Conservation (phyloP, 37 sponge, comb jelly and placozoan species). For the Chondrosia reniformis region DNA sequence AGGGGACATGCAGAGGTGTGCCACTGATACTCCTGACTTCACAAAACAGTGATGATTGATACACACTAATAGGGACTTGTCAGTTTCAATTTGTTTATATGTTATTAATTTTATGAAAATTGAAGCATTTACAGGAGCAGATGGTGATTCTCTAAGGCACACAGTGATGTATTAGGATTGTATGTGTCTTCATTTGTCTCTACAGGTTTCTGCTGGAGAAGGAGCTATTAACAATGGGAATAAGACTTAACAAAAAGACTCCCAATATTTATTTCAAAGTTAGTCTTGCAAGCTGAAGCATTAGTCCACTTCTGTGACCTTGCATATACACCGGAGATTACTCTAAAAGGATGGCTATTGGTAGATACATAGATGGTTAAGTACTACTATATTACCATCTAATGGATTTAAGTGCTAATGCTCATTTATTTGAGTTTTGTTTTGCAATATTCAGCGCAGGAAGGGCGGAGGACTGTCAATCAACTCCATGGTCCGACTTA, state of each 20-base stretch:
- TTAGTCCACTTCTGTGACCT: too few relatives aligned
- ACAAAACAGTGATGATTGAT: too few relatives aligned
- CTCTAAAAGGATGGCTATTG: background rate
- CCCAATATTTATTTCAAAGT: slow-evolving; percentile 99
- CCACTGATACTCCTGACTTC: too few relatives aligned
- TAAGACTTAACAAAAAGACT: slow-evolving; percentile 86
- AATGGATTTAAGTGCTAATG: background rate
- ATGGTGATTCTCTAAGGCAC: too few relatives aligned
- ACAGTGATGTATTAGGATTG: background rate
- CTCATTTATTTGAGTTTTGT: background rate
- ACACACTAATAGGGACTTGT: too few relatives aligned
- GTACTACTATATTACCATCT: background rate
- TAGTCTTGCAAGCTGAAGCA: too few relatives aligned
- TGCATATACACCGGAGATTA: too few relatives aligned
- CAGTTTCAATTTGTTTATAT: too few relatives aligned
- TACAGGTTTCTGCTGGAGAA: slow-evolving; percentile 72
- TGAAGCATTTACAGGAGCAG: background rate
- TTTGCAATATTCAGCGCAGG: slow-evolving; percentile 55
- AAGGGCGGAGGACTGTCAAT: slow-evolving; percentile 95
- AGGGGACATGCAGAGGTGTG: slow-evolving; percentile 70
- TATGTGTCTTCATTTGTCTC: background rate
- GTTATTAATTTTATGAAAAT: background rate
- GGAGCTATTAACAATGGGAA: slow-evolving; percentile 93
- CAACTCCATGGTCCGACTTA: slow-evolving; percentile 80
- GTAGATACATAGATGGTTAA: background rate